phyloP scores from a whole-genome alignment of 2,888 invertebrate species.

The Baronia brevicornis region DNA sequence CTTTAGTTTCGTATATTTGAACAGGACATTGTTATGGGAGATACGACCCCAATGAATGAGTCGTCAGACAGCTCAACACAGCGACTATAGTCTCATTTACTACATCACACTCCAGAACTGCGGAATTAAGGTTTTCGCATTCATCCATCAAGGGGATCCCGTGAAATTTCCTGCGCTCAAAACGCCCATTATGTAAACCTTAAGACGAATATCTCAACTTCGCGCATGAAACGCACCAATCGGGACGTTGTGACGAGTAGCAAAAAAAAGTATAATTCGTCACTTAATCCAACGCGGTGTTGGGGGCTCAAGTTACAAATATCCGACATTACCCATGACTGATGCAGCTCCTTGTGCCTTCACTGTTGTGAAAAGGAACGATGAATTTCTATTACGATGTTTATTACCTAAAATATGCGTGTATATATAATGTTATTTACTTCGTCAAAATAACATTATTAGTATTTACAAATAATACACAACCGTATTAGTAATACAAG shows the following conservation, averaged over 20 bases:
- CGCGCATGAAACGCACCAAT: conserved; percentile 62
- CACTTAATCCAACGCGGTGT: conserved; percentile 55
- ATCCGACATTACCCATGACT: conserved; percentile 54
- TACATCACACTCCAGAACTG: conserved; percentile 57
- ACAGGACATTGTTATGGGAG: too few relatives aligned
- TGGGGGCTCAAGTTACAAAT: conserved; percentile 54
- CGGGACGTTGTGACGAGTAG: conserved; percentile 56
- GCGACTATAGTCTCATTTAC: conserved; percentile 43
- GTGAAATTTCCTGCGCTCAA: conserved; percentile 61
- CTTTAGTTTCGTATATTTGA: too few relatives aligned
- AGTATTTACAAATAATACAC: too few relatives aligned
- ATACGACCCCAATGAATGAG: conserved; percentile 31
- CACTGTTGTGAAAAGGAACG: conserved; percentile 8
- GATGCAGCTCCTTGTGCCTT: conserved; percentile 28
- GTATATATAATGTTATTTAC: too few relatives aligned
- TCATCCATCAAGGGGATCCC: conserved; percentile 66
- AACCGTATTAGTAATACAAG: too few relatives aligned
- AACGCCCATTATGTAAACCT: conserved; percentile 64
- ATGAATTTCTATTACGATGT: too few relatives aligned
- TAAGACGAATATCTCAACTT: conserved; percentile 71
- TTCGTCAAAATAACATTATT: too few relatives aligned
- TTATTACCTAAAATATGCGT: too few relatives aligned
- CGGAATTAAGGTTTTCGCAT: conserved; percentile 60
- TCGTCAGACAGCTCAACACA: conserved; percentile 36
- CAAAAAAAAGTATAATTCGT: conserved; percentile 66